Conservation (phyloP, 92 coral and sea anemone species). For the Umimayanthus chanpuru region DNA sequence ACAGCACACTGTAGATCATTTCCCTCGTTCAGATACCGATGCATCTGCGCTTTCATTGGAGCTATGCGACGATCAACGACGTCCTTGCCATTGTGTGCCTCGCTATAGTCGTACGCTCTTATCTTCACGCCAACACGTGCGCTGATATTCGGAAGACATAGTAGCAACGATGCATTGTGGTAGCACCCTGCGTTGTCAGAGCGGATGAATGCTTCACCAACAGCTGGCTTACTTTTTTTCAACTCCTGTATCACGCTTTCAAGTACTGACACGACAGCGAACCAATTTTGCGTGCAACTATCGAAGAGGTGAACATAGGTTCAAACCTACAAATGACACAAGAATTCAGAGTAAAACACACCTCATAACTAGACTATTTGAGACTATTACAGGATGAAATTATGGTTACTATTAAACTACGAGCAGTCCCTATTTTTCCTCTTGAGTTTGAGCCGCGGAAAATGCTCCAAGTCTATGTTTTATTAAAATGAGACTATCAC, state of each 20-base stretch:
- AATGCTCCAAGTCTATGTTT: too few species aligned
- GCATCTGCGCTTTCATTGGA: slow-evolving; percentile 34
- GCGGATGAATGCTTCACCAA: slow-evolving; percentile 20
- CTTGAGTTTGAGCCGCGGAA: too few species aligned
- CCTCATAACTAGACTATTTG: too few species aligned
- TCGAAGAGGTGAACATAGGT: slow-evolving; percentile 22
- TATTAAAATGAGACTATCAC: too few species aligned
- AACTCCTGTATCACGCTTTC: slow-evolving; percentile 7
- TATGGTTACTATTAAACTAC: too few species aligned
- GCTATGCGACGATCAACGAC: neutral
- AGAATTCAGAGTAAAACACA: neutral
- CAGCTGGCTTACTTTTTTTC: neutral
- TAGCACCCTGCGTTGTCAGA: slow-evolving; percentile 33
- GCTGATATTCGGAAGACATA: neutral
- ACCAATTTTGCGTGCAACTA: slow-evolving; percentile 33
- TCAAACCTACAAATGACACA: neutral
- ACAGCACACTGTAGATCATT: slow-evolving; percentile 2
- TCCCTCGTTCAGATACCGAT: slow-evolving; percentile 33
- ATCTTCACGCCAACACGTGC: neutral
- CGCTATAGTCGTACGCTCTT: slow-evolving; percentile 23
- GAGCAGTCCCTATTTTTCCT: neutral
- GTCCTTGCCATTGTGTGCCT: slow-evolving; percentile 19
- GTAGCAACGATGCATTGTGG: slow-evolving; percentile 12
- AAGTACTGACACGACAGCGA: slow-evolving; percentile 10
- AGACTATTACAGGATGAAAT: too few species aligned